Evolutionary conservation across 1,140 invertebrate genomes (phyloP).

Genomic region (Cherax destructor): DNA sequence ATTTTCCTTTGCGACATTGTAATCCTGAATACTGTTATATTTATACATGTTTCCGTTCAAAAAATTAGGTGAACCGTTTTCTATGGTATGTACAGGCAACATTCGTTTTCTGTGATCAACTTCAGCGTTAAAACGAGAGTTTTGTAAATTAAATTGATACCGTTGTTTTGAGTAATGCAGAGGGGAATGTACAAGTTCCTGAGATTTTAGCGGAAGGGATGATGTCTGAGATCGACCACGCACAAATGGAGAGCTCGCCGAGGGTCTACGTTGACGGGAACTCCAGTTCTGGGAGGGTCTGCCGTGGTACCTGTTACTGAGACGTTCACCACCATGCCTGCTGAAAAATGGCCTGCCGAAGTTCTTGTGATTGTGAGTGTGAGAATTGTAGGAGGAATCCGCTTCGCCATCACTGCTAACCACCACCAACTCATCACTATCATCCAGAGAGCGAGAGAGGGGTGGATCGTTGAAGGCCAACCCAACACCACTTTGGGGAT

Average conservation of each 20-base stretch:
- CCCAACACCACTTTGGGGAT: too few relatives aligned
- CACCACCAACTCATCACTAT: slow-evolving; percentile 45
- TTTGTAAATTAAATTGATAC: background rate
- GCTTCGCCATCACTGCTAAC: slow-evolving; percentile 56
- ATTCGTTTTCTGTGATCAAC: slow-evolving; percentile 21
- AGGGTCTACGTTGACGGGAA: background rate
- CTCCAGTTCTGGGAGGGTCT: background rate
- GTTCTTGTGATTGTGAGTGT: background rate
- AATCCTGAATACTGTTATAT: background rate
- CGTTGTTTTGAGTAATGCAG: background rate
- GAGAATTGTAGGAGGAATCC: slow-evolving; percentile 41
- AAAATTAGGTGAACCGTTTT: background rate
- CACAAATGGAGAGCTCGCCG: background rate
- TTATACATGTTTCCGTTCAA: background rate
- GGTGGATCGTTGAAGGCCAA: background rate
- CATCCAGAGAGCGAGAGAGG: slow-evolving; percentile 33
- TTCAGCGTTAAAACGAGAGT: background rate
- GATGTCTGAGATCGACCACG: slow-evolving; percentile 2
- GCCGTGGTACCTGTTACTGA: background rate
- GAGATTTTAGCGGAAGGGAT: slow-evolving; percentile 28
- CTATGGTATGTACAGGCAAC: background rate
- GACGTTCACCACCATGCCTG: background rate
- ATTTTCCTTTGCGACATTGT: background rate
- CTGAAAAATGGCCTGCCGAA: background rate
- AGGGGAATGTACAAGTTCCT: background rate